These are phyloP conservation scores for Magallana nippona DNA, from an alignment of 2,888 invertebrate genomes.

Conservation along the genomic window DNA sequence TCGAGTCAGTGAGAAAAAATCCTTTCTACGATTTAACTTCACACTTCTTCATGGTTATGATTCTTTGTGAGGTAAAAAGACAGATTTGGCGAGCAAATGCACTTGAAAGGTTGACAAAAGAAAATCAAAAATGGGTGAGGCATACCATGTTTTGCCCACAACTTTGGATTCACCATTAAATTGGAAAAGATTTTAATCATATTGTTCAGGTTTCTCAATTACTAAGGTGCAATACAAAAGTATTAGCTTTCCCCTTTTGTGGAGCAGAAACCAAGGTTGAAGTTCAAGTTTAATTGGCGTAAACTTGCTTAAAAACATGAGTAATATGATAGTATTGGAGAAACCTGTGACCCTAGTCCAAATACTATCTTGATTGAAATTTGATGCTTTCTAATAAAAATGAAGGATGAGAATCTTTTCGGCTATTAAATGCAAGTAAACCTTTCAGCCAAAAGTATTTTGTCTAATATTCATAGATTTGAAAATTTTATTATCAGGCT, in stretches of 20 bases:
- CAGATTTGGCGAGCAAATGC: too few relatives aligned
- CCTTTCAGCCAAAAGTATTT: too few relatives aligned
- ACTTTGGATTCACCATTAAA: conserved; percentile 1
- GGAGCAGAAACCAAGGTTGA: background rate
- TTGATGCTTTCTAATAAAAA: conserved; percentile 16
- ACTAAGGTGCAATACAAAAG: conserved; percentile 17
- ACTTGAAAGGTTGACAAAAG: background rate
- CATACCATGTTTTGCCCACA: background rate
- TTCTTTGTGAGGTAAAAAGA: too few relatives aligned
- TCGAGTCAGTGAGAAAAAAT: too few relatives aligned
- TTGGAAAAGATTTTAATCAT: conserved; percentile 12
- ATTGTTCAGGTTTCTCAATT: conserved; percentile 13
- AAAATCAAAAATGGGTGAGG: background rate
- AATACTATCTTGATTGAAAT: conserved; percentile 28
- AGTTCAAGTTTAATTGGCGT: conserved; percentile 39
- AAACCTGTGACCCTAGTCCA: background rate
- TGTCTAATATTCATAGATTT: background rate
- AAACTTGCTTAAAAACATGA: conserved; percentile 29
- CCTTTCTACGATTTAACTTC: too few relatives aligned
- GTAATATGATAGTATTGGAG: conserved; percentile 32
- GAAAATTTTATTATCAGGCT: too few relatives aligned
- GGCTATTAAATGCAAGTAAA: conserved; percentile 10
- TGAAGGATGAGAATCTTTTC: background rate
- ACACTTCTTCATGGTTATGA: too few relatives aligned
- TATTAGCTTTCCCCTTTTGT: conserved; percentile 23